phyloP scores from a whole-genome alignment of 1,140 invertebrate genomes.

The Anoplophora glabripennis region DNA sequence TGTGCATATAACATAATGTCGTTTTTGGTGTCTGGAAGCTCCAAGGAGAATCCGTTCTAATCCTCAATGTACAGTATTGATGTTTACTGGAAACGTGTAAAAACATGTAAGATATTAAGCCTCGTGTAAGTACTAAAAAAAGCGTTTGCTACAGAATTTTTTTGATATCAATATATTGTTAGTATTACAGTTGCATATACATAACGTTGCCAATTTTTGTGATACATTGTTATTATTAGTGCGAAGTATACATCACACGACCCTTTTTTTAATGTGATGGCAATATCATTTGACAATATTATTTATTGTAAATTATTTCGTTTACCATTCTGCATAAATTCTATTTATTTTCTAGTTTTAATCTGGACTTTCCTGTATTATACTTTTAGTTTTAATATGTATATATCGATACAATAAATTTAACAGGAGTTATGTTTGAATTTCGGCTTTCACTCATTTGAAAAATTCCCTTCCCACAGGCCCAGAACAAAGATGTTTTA shows the following conservation, averaged over 20 bases:
- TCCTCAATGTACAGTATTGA: conserved; percentile 6
- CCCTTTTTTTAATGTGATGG: conserved; percentile 23
- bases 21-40: no score
- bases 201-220: conserved; percentile 39
- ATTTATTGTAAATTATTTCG: conserved; percentile 44
- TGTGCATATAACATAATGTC: no score
- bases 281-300: conserved; percentile 37
- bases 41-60: not conserved
- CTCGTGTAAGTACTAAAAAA: not conserved
- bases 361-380: conserved; percentile 17
- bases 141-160: conserved; percentile 9
- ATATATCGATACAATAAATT: conserved; percentile 16
- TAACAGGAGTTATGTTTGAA: conserved; percentile 17
- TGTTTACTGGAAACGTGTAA: conserved; percentile 9
- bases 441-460: not conserved
- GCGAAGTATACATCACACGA: conserved; percentile 28
- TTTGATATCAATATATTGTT: conserved; percentile 9
- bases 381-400: conserved; percentile 23
- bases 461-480: no score
- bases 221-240: conserved; percentile 34
- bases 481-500: no score
- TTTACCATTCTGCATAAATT: conserved; percentile 20
- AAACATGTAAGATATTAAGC: conserved; percentile 4
- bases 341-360: conserved; percentile 25
- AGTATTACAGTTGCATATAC: conserved; percentile 7